Base-by-base conservation (phyloP, 2,888 invertebrate species). In the Drosophila prolongata region DNA sequence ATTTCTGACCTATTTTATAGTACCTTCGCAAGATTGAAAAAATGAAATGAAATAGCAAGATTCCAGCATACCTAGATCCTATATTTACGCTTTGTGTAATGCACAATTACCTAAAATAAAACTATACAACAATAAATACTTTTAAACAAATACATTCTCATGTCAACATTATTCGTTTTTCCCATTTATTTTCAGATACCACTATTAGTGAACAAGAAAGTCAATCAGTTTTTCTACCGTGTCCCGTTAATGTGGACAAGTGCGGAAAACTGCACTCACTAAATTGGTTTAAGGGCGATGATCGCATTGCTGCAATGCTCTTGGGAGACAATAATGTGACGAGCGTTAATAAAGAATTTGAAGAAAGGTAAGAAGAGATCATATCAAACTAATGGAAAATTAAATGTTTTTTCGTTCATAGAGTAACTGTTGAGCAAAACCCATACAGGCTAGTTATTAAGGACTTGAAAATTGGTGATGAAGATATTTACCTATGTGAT, bases 401-500 rank as follows among this genome's bases (percentile, higher is more conserved):
- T n/a, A 6, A 30, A n/a, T 1, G 38, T 16, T 13, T 42, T 75
- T 6, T 53, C 6, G n/a, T 10, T 35, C 57, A 1, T 11, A 85
- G 85, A 75, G 87, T 85, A 27, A 87, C 85, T 65, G 85, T 85
- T 76, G 79, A 87, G 62, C 82, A 80, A 64, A 85, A 85, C 75
- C 85, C 85, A 60, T 90, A 90, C 81, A 90, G 91, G 85, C 86
- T 91, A 88, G 89, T 91, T 75, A 91, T 91, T 84, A 90, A 90
- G 79, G 91, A 91, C 72, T 93, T 96, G 68, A 93, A 94, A 90
- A 93, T 95, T 72, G 94, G 94, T 77, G 96, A 96, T 92, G 96
- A 96, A 90, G 96, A 95, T 67, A 93, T 94, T 76, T 96, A 96
- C 93, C 95, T 95, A 90, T 96, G 96, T 92, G 96, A 96, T 91